These are phyloP conservation scores for Spodoptera littoralis DNA, from an alignment of 2,888 invertebrate genomes.

Conservation along the genomic window DNA sequence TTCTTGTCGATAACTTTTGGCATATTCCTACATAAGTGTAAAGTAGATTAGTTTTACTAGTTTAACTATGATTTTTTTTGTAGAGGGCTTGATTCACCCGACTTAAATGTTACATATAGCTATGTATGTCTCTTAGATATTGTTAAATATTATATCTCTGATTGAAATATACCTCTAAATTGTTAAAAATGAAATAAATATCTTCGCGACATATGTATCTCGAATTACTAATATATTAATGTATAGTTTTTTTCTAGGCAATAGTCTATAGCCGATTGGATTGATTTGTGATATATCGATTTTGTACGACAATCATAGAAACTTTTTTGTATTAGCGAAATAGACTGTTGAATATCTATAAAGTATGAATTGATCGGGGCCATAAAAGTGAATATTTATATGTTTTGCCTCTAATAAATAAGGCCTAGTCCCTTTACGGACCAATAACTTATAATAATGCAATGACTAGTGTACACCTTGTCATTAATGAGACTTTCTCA, in stretches of 20 bases:
- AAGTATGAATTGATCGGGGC: conserved; percentile 51
- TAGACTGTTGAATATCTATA: conserved; percentile 50
- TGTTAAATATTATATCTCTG: conserved; percentile 25
- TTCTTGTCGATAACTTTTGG: conserved; percentile 73
- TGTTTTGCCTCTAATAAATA: conserved; percentile 39
- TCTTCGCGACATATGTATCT: conserved; percentile 62
- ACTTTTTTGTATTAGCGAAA: conserved; percentile 48
- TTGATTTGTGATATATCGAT: conserved; percentile 61
- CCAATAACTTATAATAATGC: conserved; percentile 18
- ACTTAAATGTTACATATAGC: conserved; percentile 61
- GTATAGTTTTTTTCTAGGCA: conserved; percentile 65
- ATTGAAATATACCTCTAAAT: conserved; percentile 30
- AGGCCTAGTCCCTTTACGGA: conserved; percentile 29
- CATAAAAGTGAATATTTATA: conserved; percentile 50
- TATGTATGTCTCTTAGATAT: conserved; percentile 60
- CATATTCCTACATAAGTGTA: conserved; percentile 84
- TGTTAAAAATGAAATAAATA: conserved; percentile 26
- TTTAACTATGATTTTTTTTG: conserved; percentile 61
- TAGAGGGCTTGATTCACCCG: conserved; percentile 59
- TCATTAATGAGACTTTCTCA: conserved; percentile 14
- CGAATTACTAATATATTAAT: conserved; percentile 72
- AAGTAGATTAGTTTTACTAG: conserved; percentile 77
- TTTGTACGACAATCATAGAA: conserved; percentile 61
- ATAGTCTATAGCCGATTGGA: conserved; percentile 57
- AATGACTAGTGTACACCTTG: conserved; percentile 17